Evolutionary conservation across 2,888 invertebrate species (phyloP), one percentile per base, ranked within the genome.

Genomic region (Brenthis ino): DNA sequence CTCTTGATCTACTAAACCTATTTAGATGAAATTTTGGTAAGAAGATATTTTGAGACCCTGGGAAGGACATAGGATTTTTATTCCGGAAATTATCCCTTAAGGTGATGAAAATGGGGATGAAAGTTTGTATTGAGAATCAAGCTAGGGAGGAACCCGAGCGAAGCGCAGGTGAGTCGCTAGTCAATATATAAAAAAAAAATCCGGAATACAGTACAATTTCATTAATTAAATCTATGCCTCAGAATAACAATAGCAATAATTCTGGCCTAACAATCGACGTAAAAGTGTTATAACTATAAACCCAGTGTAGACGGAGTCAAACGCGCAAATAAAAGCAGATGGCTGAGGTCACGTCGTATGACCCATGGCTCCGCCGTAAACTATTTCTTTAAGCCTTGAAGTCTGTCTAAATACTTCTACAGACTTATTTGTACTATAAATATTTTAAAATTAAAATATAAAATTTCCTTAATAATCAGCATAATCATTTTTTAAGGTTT

Each of bases 321-420:
- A 72, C 67, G 57, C 61, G 53, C 60, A 72, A 72, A 77, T 75
- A 75, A 76, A 77, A 74, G 67, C 64, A 67, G 68, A 70, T 73
- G 68, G 72, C 61, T 66, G 64, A 74, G 72, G 76, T 76, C 74
- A 75, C 75, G 75, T 77, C 50, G 54, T 57, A 67, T 67, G 75
- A 74, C 74, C 74, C 73, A 67, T 65, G 68, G 67, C 70, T 56
- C 57, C 64, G 61, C 75, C 75, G 70, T 77, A 76, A 79, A 77
- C 63, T 75, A 75, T 60, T 67, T 67, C 73, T 70, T 70, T 68
- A 53, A 64, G 11, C 12, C 16, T 64, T n/a, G 66, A 68, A 64
- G 66, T 68, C 50, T 14, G n/a, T 43, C 63, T 64, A 58, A 66
- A 64, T 57, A 65, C 8, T 14, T 57, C 65, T 65, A 51, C 57